Percentiles rank a stretch among this genome's conserved stretches.
Conservation (phyloP, 1,140 invertebrate genomes). For the Aplysia californica region DNA sequence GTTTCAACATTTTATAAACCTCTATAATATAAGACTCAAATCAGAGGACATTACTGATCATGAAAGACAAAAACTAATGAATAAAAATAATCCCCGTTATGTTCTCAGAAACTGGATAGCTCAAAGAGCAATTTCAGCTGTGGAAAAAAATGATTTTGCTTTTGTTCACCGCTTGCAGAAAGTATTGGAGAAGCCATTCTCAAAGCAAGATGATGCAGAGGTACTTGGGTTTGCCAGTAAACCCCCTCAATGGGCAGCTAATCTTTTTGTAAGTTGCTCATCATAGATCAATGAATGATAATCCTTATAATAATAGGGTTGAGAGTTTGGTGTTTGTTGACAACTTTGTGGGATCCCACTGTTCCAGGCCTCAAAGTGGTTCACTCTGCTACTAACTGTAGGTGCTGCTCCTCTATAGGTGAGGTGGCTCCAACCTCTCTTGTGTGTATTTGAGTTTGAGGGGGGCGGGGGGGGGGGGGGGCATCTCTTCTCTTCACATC, state of each 20-base stretch:
- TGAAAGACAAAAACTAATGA: constrained; percentile 69
- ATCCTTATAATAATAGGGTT: too few species aligned
- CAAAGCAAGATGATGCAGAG: constrained; percentile 67
- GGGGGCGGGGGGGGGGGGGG: too few species aligned
- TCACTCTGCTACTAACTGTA: too few species aligned
- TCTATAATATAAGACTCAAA: too few species aligned
- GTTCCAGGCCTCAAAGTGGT: too few species aligned
- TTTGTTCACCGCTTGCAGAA: constrained; percentile 43
- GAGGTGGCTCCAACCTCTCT: too few species aligned
- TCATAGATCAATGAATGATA: constrained; percentile 40
- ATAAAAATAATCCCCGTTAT: constrained; percentile 71
- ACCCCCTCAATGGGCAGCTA: constrained; percentile 71
- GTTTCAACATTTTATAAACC: too few species aligned
- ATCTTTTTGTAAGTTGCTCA: constrained; percentile 73
- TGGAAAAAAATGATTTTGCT: constrained; percentile 72
- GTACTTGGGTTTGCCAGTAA: constrained; percentile 68
- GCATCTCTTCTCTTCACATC: too few species aligned
- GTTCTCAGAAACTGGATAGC: constrained; percentile 76
- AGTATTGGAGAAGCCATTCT: constrained; percentile 48
- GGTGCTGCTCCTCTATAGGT: too few species aligned
- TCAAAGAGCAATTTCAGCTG: constrained; percentile 73
- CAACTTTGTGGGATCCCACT: too few species aligned
- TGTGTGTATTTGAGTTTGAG: too few species aligned
- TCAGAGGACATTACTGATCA: constrained; percentile 48
- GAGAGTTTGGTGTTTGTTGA: too few species aligned